Base-by-base conservation (phyloP, 92 coral and sea anemone species). In the Anthopleura xanthogrammica region DNA sequence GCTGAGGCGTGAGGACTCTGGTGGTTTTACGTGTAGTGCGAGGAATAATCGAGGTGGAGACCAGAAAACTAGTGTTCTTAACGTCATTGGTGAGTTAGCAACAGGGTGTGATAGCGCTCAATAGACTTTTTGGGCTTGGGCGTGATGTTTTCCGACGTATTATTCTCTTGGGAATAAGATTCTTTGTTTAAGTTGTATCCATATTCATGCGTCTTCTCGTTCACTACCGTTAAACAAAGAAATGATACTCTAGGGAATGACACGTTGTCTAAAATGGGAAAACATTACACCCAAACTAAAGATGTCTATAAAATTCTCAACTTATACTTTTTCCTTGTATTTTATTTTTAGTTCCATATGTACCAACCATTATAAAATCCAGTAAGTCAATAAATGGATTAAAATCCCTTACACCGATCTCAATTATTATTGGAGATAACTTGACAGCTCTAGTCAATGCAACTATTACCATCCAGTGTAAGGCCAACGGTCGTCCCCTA, bases 11-110 rank as follows among this genome's bases (percentile, higher is more conserved):
- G 78, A 75, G 52, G 90, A 90, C 52, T 85, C 98, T 9, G 98
- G 92, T 52, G 60, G 58, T 23, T 91, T 92, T 73, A 85, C 92
- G 41, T 93, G 98, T 54, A 79, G 79, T 1, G 98, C 98, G 77
- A 79, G 85, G 23, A 93, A 93, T 62, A 43, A 85, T 13, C 83
- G 76, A 40, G 98, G 98, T 19, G 82, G 79, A 57, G 95, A 92
- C 71, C 80, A 85, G 76, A 89, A 84, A 82, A 82, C 83, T 40
- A 65, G 77, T 52, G 0, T 85, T 23, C 42, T 85, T 46, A 78
- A 52, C 52, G 58, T 85, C 4, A 39, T 85, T 17, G 88, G 88
- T 85, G 41, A 72, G 88, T 55, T 54, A 13, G 24, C 4, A 20
- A 29, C 23, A 46, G 50, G 50, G 50, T 46, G 50, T 46, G 50